Evolutionary conservation across 37 sponge, comb jelly and placozoan genomes (phyloP).

Genomic region (Cladorhizidae sp.): DNA sequence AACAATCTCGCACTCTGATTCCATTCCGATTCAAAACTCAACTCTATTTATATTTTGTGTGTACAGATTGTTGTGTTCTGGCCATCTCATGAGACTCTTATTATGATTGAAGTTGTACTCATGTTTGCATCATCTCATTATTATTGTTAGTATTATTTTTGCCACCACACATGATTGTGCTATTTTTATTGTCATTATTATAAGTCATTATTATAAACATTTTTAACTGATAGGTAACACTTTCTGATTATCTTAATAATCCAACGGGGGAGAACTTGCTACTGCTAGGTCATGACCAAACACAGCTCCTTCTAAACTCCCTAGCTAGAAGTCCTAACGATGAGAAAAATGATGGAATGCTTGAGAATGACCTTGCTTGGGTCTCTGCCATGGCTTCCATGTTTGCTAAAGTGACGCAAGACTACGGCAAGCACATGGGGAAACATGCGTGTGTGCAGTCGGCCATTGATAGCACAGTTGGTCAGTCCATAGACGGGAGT

Average conservation of each 20-base stretch:
- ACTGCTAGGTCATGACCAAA: conserved; percentile 17
- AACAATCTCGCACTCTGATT: not conserved
- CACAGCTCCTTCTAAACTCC: conserved; percentile 8
- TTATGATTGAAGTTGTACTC: too few species aligned
- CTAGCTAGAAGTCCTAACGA: not conserved
- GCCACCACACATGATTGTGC: too few species aligned
- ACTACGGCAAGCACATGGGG: conserved; percentile 1
- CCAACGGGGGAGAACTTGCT: conserved; percentile 41
- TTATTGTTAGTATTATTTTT: too few species aligned
- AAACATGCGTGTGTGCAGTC: not conserved
- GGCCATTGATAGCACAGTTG: conserved; percentile 32
- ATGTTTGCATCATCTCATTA: too few species aligned
- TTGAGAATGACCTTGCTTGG: not conserved
- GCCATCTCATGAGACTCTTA: not conserved
- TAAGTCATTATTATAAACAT: not conserved
- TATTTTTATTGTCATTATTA: not conserved
- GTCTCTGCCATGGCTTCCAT: conserved; percentile 5
- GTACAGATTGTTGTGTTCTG: not conserved
- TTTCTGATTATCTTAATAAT: conserved; percentile 20
- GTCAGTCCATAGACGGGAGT: conserved; percentile 3
- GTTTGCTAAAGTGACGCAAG: conserved; percentile 33
- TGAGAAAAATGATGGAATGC: not conserved
- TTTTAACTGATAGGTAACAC: conserved; percentile 1
- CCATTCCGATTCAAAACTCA: too few species aligned
- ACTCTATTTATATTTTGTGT: not conserved